Evolutionary conservation across 2,113 vertebrate species (phyloP), one percentile per base, ranked within the genome.

Genomic region (Sinocyclocheilus anshuiensis): DNA sequence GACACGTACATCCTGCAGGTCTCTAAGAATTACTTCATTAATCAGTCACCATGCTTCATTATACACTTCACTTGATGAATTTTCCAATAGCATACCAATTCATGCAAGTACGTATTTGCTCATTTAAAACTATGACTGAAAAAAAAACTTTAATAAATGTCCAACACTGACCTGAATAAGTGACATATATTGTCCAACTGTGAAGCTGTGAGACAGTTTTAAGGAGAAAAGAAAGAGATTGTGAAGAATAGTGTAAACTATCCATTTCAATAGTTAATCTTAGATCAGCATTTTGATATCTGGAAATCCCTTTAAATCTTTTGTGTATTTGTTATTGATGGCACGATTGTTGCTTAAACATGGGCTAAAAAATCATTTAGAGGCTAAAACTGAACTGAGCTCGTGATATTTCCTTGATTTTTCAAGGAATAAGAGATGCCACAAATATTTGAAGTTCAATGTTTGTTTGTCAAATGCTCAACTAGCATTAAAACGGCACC

Each of bases 1-100:
- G 50, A 59, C 53, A 26, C 22, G 29, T 85, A 6, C 42, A 53
- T 65, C n/a, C 1, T 29, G 6, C 10, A 69, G 63, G 74, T 61
- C 24, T 71, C 18, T 12, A 63, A 79, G 65, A 67, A 79, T 22
- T 75, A 33, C 8, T 82, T 50, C 26, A 83, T 81, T 26, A 39
- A 29, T 81, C 50, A 59, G 11, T 16, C 18, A n/a, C 18, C 36
- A 74, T 18, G 22, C 13, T 18, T 26, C n/a, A 45, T 80, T 18
- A 71, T 7, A 20, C 55, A 59, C 18, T 48, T 50, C 1, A 50
- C 55, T 50, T 26, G 24, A 29, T 48, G 33, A 13, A 18, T 26
- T 67, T 81, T 10, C 22, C 22, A 57, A 10, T 39, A 18, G 10
- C 3, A 53, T 9, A 29, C n/a, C 48, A 7, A 29, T 3, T 22